These are phyloP conservation scores for Daubentonia madagascariensis DNA, from an alignment of 2,113 vertebrate genomes.

Conservation along the genomic window DNA sequence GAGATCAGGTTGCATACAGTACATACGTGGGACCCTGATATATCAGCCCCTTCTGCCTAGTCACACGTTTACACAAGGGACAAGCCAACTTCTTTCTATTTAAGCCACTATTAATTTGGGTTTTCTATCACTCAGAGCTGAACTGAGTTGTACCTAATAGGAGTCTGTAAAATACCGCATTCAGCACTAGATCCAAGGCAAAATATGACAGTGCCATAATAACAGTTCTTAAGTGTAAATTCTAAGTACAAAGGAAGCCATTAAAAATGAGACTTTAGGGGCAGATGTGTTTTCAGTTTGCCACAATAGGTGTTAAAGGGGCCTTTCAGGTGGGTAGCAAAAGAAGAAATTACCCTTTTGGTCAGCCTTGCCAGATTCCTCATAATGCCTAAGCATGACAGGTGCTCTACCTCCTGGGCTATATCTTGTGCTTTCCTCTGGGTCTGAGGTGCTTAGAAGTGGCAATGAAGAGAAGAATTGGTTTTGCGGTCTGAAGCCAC, in stretches of 20 bases:
- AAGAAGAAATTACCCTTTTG: not conserved
- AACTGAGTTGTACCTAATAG: not conserved
- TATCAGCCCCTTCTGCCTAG: too few relatives aligned
- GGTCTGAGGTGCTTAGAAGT: too few relatives aligned
- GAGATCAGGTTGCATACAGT: not conserved
- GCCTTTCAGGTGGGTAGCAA: not conserved
- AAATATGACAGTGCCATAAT: not conserved
- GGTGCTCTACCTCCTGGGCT: not conserved
- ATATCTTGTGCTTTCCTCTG: not conserved
- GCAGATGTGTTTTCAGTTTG: not conserved
- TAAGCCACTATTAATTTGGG: not conserved
- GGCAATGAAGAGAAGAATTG: too few relatives aligned
- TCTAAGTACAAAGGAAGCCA: not conserved
- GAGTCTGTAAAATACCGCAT: not conserved
- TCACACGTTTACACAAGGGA: not conserved
- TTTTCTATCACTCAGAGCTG: not conserved
- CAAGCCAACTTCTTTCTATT: not conserved
- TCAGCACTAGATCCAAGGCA: not conserved
- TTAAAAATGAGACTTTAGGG: not conserved
- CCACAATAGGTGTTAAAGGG: not conserved
- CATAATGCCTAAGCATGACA: too few relatives aligned
- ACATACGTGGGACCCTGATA: fast-evolving
- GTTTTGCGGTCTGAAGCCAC: too few relatives aligned
- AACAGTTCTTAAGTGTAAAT: not conserved
- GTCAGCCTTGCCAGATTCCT: too few relatives aligned